These are phyloP conservation scores for Adelognathus sp. DNA, from an alignment of 2,888 invertebrate species.

Conservation along the genomic window DNA sequence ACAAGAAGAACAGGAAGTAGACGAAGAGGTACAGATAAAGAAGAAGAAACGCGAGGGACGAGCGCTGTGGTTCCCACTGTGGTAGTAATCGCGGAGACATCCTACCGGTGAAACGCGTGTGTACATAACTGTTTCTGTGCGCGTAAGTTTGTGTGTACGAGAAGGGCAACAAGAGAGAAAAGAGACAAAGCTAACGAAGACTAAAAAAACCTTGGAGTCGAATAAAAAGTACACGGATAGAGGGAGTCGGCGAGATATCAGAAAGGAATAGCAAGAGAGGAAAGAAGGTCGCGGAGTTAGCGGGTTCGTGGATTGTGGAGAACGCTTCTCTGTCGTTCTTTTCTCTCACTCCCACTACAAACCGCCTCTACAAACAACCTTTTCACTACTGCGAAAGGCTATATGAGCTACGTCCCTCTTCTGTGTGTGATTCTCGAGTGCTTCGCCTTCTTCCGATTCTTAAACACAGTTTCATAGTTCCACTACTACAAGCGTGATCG, in stretches of 20 bases:
- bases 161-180: conserved; percentile 1
- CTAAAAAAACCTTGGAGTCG: conserved; percentile 15
- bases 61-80: conserved; percentile 47
- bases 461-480: conserved; percentile 38
- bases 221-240: conserved; percentile 27
- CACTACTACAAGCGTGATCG: conserved; percentile 20
- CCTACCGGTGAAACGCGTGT: conserved; percentile 35
- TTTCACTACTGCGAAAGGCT: conserved; percentile 17
- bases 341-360: conserved; percentile 57
- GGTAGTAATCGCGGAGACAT: conserved; percentile 35
- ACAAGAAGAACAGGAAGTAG: conserved; percentile 61
- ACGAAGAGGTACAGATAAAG: conserved; percentile 65
- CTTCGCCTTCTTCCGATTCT: conserved; percentile 40
- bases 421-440: conserved; percentile 14
- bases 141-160: background rate
- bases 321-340: conserved; percentile 44
- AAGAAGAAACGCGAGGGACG: conserved; percentile 49
- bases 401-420: conserved; percentile 30
- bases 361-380: conserved; percentile 35
- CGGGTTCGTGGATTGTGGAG: conserved; percentile 42
- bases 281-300: conserved; percentile 48
- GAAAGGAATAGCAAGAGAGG: conserved; percentile 65
- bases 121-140: conserved; percentile 12
- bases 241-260: conserved; percentile 51
- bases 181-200: conserved; percentile 28